Base-by-base conservation (phyloP, 1,140 invertebrate species). In the Aphis craccivora region DNA sequence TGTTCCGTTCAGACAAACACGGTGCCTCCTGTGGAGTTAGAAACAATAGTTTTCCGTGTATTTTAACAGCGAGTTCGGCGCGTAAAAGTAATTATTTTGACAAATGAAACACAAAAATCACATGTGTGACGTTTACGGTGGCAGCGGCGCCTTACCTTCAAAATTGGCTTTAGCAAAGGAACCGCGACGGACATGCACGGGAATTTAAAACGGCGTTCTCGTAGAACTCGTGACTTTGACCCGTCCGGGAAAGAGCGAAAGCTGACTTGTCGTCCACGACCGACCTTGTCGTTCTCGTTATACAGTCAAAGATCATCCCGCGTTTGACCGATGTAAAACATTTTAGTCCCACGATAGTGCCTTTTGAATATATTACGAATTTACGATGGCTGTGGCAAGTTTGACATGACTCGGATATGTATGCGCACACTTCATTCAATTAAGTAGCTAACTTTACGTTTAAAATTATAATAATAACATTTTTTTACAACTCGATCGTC, bases 31-130 rank as follows among this genome's bases (percentile, higher is more conserved):
- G 48, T 4, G 11, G 55, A 91, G 30, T 60, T 48, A 7, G 40
- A 91, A 91, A 91, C 90, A 81, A 91, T 91, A 81, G 60, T 91
- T 76, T 91, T 48, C 40, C 40, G 35, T 18, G 18, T 40, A 37
- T 37, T 43, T 40, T 35, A 45, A 40, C 43, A 3, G 37, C 25
- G 55, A 60, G 76, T n/a, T 20, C 55, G 20, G 30, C 37, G 55
- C 9, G 25, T 20, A 91, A 91, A 91, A 91, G 60, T 81, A 91
- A 91, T 91, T 91, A 81, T 91, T 91, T 76, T 45, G 60, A 40
- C 11, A 45, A 91, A 91, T 45, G 90, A 91, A 91, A 67, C 37
- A 43, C n/a, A 37, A 91, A 67, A 76, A 55, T 40, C 55, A 67
- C 90, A 37, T 22, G 53, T 91, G 90, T 91, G 90, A 91, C 40